Conservation (phyloP, 1,140 invertebrate species). For the Rhyacophila brunnea region DNA sequence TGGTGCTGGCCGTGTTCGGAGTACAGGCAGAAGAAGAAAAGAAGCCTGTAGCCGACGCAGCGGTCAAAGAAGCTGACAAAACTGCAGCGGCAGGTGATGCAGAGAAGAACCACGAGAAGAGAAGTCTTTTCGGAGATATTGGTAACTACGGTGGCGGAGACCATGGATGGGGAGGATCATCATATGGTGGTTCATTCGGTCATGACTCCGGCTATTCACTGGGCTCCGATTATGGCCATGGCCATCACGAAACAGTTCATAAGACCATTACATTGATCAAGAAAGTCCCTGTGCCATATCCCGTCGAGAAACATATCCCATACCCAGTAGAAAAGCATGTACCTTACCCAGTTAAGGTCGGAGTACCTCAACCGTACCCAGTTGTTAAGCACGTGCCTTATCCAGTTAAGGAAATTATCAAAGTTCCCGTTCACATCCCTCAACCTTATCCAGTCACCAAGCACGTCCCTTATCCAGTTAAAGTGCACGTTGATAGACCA, state of each 20-base stretch:
- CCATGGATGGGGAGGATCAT: slow-evolving; percentile 38
- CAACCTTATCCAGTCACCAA: slow-evolving; percentile 70
- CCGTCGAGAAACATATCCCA: slow-evolving; percentile 61
- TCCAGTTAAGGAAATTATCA: slow-evolving; percentile 66
- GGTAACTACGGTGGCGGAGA: slow-evolving; percentile 46
- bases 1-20: slow-evolving; percentile 57
- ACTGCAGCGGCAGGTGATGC: slow-evolving; percentile 52
- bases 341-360: slow-evolving; percentile 53
- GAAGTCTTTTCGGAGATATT: slow-evolving; percentile 61
- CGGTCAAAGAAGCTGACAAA: slow-evolving; percentile 52
- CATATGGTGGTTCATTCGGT: slow-evolving; percentile 39
- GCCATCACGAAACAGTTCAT: slow-evolving; percentile 51
- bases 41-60: slow-evolving; percentile 45
- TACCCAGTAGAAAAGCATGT: slow-evolving; percentile 58
- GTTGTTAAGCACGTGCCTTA: slow-evolving; percentile 67
- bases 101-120: slow-evolving; percentile 72
- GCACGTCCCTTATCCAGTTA: slow-evolving; percentile 65
- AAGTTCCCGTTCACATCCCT: slow-evolving; percentile 66
- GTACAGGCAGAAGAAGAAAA: slow-evolving; percentile 53
- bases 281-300: slow-evolving; percentile 64
- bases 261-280: slow-evolving; percentile 53
- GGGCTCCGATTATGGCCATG: slow-evolving; percentile 40
- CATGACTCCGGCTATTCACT: slow-evolving; percentile 34
- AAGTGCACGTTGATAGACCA: slow-evolving; percentile 67
- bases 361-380: slow-evolving; percentile 63